Base-by-base conservation (phyloP, 2,888 invertebrate species). In the Antheraea yamamai region DNA sequence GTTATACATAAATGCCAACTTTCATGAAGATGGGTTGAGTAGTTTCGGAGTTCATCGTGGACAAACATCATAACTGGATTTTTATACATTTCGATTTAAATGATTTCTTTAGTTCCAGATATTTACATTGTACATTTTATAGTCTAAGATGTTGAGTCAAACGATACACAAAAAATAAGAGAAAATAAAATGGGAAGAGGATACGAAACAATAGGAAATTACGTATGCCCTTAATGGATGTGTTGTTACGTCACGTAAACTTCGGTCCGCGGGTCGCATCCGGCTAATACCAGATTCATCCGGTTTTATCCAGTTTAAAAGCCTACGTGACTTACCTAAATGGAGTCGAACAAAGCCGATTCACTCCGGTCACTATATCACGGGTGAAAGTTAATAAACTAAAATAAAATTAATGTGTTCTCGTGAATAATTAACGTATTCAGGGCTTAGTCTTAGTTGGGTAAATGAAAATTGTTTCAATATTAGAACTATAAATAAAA, bases 271-370 rank as follows among this genome's bases (percentile, higher is more conserved):
- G 64, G 73, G 76, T 52, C 47, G 77, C 75, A 76, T 78, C 76
- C 77, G 79, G 78, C 75, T 78, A 77, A 77, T 76, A 77, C 77
- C 77, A 72, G 81, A 75, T 77, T 75, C 80, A 80, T 79, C 80
- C 81, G 78, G 77, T 79, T 81, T 79, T 80, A 81, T 80, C 81
- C 82, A 80, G 81, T 82, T 82, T 81, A 75, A 75, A 87, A 83
- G 85, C 82, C 83, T 86, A 85, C 84, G 84, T 85, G 85, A 85
- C 85, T 86, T 84, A 82, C 82, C 80, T 78, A 82, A 86, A 85
- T 83, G 80, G 81, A 83, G 81, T 81, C 75, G 68, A 73, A 75
- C 75, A 75, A 75, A 73, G 73, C 77, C 79, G 77, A 80, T 79
- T 77, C 75, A 68, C 58, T 23, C 64, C 30, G 58, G 23, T 76